Percentiles rank a stretch among this genome's conserved stretches.
These are phyloP conservation scores for Epinephelus fuscoguttatus DNA, from an alignment of 2,113 vertebrate genomes.

Conservation along the genomic window DNA sequence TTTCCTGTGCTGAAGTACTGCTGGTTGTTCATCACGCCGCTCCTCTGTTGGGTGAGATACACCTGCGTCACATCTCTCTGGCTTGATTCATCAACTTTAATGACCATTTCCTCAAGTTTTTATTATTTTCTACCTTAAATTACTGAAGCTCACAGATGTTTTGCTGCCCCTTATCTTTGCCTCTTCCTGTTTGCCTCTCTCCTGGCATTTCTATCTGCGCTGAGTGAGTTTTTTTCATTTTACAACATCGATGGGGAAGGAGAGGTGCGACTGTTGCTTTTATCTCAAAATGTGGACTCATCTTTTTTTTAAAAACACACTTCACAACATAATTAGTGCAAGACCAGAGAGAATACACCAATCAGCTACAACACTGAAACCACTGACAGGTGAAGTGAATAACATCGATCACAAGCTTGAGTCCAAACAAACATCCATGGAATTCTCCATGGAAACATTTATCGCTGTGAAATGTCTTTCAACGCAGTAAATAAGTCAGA, in stretches of 20 bases:
- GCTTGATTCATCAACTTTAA: background rate
- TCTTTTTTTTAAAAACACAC: background rate
- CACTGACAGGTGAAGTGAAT: too few species aligned
- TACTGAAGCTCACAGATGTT: background rate
- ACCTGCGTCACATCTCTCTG: background rate
- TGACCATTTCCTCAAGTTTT: background rate
- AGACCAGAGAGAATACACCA: too few species aligned
- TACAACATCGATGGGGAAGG: background rate
- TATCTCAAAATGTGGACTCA: slow-evolving; percentile 4
- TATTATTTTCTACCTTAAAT: background rate
- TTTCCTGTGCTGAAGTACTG: slow-evolving; percentile 83
- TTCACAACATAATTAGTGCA: background rate
- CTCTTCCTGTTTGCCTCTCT: background rate
- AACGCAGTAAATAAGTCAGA: too few species aligned
- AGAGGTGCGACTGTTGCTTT: background rate
- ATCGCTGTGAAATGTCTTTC: too few species aligned
- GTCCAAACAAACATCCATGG: too few species aligned
- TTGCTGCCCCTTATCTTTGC: background rate
- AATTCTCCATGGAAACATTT: too few species aligned
- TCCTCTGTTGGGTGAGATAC: slow-evolving; percentile 82
- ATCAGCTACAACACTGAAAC: too few species aligned
- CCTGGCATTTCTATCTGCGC: slow-evolving; percentile 3
- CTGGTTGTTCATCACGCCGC: slow-evolving; percentile 86
- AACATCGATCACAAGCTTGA: too few species aligned
- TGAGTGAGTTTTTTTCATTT: slow-evolving; percentile 18